Evolutionary conservation across 2,113 vertebrate species (phyloP).

Genomic region (Gallinago media): DNA sequence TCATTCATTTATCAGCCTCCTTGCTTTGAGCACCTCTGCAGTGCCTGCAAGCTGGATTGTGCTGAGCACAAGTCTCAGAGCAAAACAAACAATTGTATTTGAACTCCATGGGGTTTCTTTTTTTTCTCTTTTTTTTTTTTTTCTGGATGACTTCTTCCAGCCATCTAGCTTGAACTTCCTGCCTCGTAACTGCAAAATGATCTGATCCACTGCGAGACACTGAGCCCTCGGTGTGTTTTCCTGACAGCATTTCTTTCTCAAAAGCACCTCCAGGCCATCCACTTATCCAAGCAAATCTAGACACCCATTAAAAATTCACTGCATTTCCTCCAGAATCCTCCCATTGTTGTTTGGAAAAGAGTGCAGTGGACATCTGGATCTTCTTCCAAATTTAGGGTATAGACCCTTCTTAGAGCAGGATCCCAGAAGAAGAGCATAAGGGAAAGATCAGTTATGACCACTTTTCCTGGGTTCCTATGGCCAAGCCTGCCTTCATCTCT

Average conservation of each 20-base stretch:
- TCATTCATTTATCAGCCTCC: neutral
- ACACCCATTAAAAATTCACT: neutral
- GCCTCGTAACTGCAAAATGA: neutral
- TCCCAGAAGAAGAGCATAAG: neutral
- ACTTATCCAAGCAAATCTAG: neutral
- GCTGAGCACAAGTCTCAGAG: neutral
- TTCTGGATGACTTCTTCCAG: neutral
- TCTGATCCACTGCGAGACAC: neutral
- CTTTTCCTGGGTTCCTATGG: neutral
- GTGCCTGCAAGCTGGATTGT: neutral
- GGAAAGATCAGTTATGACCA: neutral
- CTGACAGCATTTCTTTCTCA: neutral
- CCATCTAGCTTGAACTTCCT: slow-evolving; percentile 11
- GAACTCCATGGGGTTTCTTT: neutral
- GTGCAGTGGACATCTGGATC: neutral
- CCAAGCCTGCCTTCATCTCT: neutral
- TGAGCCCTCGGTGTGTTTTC: neutral
- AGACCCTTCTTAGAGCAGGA: rapidly evolving
- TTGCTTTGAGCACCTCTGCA: neutral
- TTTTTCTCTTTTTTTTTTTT: neutral
- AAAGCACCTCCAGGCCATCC: neutral
- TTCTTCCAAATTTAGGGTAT: neutral
- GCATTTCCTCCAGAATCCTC: neutral
- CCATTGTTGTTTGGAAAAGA: neutral
- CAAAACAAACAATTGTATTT: neutral